Percentiles rank a stretch among this genome's conserved stretches.
Conservation (phyloP, 1,140 invertebrate species). For the Uloborus diversus region DNA sequence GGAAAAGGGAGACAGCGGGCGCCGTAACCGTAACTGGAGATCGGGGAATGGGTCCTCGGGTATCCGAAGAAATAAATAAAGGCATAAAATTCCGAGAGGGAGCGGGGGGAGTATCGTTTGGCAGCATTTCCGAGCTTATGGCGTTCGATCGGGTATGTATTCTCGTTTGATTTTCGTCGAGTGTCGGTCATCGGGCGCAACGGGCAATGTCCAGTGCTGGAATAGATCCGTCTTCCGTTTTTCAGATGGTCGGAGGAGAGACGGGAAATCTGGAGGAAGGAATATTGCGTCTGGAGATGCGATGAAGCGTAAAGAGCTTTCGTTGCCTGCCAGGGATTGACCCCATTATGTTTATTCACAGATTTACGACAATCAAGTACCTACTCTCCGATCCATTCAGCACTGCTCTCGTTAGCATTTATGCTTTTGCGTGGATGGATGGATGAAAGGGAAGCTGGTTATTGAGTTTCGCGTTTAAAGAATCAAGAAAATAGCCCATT, state of each 20-base stretch:
- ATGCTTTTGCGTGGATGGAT: too few species aligned
- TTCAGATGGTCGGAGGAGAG: too few species aligned
- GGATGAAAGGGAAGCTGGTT: too few species aligned
- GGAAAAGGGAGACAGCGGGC: slow-evolving; percentile 3
- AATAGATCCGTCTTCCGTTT: too few species aligned
- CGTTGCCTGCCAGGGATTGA: background rate
- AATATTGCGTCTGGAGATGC: too few species aligned
- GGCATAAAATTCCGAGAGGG: slow-evolving; percentile 13
- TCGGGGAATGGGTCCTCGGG: slow-evolving; percentile 27
- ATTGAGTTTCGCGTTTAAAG: too few species aligned
- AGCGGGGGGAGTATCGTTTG: background rate
- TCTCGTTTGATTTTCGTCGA: slow-evolving; percentile 46
- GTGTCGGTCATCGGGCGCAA: slow-evolving; percentile 15
- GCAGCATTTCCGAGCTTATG: slow-evolving; percentile 29
- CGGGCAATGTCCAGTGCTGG: background rate
- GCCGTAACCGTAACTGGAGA: slow-evolving; percentile 35
- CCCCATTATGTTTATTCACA: too few species aligned
- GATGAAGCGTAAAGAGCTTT: background rate
- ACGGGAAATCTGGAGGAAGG: too few species aligned
- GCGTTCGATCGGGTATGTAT: slow-evolving; percentile 39
- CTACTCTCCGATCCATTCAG: too few species aligned
- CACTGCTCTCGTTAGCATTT: too few species aligned
- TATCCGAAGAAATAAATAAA: slow-evolving; percentile 48
- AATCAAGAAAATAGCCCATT: too few species aligned
- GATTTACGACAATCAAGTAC: too few species aligned